Percentiles rank a stretch among this genome's conserved stretches.
Evolutionary conservation across 2,797 vertebrate genomes (phyloP).

Genomic region (Notolabrus celidotus): DNA sequence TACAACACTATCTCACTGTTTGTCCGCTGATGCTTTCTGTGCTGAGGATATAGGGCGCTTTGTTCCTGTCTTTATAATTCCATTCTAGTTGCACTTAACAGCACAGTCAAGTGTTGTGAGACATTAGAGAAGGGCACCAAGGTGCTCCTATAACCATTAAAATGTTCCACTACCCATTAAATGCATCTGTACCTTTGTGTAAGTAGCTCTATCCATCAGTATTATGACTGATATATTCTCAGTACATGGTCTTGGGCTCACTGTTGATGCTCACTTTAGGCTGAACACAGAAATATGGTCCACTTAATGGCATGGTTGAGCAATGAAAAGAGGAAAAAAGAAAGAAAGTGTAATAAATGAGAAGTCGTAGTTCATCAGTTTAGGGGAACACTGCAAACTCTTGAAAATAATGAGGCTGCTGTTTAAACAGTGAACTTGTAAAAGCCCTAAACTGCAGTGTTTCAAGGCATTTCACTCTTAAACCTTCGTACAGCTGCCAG

Average conservation of each 20-base stretch:
- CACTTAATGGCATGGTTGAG: slow-evolving; percentile 35
- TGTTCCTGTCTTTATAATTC: slow-evolving; percentile 63
- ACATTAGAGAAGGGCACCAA: slow-evolving; percentile 52
- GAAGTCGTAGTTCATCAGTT: slow-evolving; percentile 12
- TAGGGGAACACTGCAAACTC: not conserved
- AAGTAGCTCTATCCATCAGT: slow-evolving; percentile 75
- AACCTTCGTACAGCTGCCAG: not conserved
- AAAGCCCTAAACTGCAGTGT: slow-evolving; percentile 4
- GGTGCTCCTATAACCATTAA: slow-evolving; percentile 75
- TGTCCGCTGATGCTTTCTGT: slow-evolving; percentile 21
- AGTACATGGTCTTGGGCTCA: slow-evolving; percentile 44
- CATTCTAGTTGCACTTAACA: slow-evolving; percentile 60
- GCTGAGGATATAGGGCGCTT: slow-evolving; percentile 31
- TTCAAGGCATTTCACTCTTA: not conserved
- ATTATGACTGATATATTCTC: slow-evolving; percentile 68
- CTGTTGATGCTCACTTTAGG: slow-evolving; percentile 45
- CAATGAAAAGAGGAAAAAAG: slow-evolving; percentile 34
- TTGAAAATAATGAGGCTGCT: slow-evolving; percentile 11
- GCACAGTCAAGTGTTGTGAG: slow-evolving; percentile 47
- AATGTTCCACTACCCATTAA: slow-evolving; percentile 73
- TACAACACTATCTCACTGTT: slow-evolving; percentile 14
- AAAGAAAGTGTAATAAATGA: slow-evolving; percentile 28
- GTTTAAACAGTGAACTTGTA: slow-evolving; percentile 31
- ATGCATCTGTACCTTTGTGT: slow-evolving; percentile 73
- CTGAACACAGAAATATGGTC: slow-evolving; percentile 57